These are phyloP conservation scores for Orthosia incerta DNA, from an alignment of 2,888 invertebrate species.

Conservation along the genomic window DNA sequence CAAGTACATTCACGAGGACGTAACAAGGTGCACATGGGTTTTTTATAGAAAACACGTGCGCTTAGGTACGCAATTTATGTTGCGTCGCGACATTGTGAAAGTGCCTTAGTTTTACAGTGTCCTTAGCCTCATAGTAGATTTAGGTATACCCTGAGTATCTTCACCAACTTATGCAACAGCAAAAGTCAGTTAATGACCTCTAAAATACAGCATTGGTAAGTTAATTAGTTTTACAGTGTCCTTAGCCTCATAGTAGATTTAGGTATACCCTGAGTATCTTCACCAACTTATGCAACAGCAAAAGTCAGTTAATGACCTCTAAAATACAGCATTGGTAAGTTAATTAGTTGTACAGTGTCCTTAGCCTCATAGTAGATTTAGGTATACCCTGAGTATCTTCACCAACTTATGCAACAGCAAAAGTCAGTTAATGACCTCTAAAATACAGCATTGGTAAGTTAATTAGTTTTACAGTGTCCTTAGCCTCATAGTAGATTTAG, in stretches of 20 bases:
- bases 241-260: too few relatives aligned
- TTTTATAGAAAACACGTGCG: too few relatives aligned
- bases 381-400: background rate
- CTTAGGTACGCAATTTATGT: background rate
- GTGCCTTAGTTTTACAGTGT: background rate
- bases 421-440: background rate
- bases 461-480: too few relatives aligned
- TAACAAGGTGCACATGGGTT: too few relatives aligned
- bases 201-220: background rate
- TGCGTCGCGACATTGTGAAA: too few relatives aligned
- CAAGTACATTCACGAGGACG: too few relatives aligned
- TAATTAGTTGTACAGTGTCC: too few relatives aligned
- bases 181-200: background rate
- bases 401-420: background rate
- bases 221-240: too few relatives aligned
- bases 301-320: background rate
- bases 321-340: background rate
- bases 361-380: too few relatives aligned
- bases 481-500: too few relatives aligned
- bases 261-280: background rate
- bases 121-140: background rate
- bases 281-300: background rate
- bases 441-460: background rate
- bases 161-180: background rate
- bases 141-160: background rate